Base-by-base conservation (phyloP, 2,888 invertebrate species). In the Rhamnusium bicolor region DNA sequence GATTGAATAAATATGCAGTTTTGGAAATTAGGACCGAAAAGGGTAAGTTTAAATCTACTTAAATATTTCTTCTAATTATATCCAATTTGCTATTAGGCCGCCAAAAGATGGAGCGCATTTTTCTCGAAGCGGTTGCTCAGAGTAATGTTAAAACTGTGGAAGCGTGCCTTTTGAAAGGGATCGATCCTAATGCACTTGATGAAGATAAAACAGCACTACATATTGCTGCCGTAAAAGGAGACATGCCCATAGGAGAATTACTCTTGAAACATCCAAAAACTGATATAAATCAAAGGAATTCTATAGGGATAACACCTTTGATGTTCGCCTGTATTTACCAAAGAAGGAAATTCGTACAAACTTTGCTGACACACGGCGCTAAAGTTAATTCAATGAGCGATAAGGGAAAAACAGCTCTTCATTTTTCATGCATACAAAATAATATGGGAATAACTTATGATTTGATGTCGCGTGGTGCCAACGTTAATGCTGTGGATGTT, bases 371-470 rank as follows among this genome's bases (percentile, higher is more conserved):
- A 7, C 65, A 73, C 12, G 79, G 80, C 2, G 84, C 82, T 0
- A 60, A 82, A 70, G 79, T 79, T 0, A 81, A 84, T 54, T 24
- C 73, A 0, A 18, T 24, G 1, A 81, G 77, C 62, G 40, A 66
- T 7, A 63, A 76, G n/a, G 80, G 78, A 16, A 75, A 73, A 40
- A 80, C 78, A 2, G 71, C 83, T 0, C 70, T 84, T 1, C 81
- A 81, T 53, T 69, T 74, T 5, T 81, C 83, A 5, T 80, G 77
- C 4, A 27, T n/a, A 19, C 58, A 6, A 5, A 67, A 71, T 7
- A 72, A 72, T 62, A 24, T 76, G 7, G 54, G 60, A 1, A 73
- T 83, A 0, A 74, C 81, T 2, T 69, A 32, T 5, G 73, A 74
- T 18, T 69, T 85, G 58, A 54, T 84, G 1, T 47, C 72, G 5